Evolutionary conservation across 30 jellyfish, hydroid and myxozoan genomes (phyloP).

Genomic region (Aurelia sp.): DNA sequence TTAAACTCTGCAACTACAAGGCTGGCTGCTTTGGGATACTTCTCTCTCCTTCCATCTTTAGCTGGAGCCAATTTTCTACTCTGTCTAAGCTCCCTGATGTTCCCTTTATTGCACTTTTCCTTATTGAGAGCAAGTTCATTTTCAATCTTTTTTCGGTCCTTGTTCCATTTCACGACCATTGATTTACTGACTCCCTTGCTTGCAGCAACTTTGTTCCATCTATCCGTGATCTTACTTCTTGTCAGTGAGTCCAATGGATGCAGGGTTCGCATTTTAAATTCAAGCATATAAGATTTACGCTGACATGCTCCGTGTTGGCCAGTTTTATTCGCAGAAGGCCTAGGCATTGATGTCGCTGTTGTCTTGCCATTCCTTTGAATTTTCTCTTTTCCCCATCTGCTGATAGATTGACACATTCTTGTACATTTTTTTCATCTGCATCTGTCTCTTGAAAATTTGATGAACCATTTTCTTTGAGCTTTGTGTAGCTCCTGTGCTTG

Average conservation of each 20-base stretch:
- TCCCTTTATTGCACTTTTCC: constrained; percentile 20
- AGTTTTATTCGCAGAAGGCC: background rate
- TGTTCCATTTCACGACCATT: constrained; percentile 41
- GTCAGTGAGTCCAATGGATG: constrained; percentile 25
- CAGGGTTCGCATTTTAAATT: constrained; percentile 27
- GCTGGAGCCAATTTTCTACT: constrained; percentile 15
- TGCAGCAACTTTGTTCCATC: constrained; percentile 29
- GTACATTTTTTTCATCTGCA: constrained; percentile 22
- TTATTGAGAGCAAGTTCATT: constrained; percentile 37
- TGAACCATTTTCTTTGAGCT: constrained; percentile 25
- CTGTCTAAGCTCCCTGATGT: constrained; percentile 35
- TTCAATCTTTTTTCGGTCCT: constrained; percentile 32
- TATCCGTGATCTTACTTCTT: constrained; percentile 22
- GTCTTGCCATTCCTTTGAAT: constrained; percentile 1
- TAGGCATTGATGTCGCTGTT: background rate
- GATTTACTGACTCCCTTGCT: constrained; percentile 48
- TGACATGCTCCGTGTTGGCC: background rate
- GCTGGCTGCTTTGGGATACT: constrained; percentile 28
- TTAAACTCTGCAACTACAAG: constrained; percentile 49
- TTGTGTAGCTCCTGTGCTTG: constrained; percentile 14
- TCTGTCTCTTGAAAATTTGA: constrained; percentile 27
- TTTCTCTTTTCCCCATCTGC: no score
- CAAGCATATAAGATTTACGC: constrained; percentile 20
- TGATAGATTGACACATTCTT: background rate
- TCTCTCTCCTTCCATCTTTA: constrained; percentile 7